Percentiles rank a stretch among this genome's conserved stretches.
Evolutionary conservation across 2,888 invertebrate genomes (phyloP).

Genomic region (Agrotis segetum): DNA sequence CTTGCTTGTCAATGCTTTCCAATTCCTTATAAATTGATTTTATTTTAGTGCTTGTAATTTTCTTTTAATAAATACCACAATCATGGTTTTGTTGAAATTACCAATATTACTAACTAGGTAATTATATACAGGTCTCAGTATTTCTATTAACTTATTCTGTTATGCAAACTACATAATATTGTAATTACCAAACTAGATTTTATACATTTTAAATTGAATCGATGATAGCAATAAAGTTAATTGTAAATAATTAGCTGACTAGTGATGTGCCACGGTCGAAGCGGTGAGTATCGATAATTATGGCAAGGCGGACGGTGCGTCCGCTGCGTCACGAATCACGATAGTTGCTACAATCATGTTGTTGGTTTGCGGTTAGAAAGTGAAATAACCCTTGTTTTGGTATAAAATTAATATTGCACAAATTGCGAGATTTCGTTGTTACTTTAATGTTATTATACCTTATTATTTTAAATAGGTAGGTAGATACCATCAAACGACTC

Average conservation of each 20-base stretch:
- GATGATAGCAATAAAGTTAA: conserved; percentile 33
- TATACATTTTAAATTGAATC: conserved; percentile 26
- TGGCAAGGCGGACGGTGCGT: conserved; percentile 55
- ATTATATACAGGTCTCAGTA: background rate
- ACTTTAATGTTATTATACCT: conserved; percentile 53
- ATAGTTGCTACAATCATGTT: conserved; percentile 70
- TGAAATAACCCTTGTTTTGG: conserved; percentile 75
- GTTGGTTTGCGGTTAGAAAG: conserved; percentile 83
- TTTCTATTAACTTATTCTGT: background rate
- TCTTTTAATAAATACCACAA: conserved; percentile 39
- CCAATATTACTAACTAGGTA: conserved; percentile 12
- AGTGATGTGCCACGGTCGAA: conserved; percentile 65
- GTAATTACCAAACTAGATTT: conserved; percentile 35
- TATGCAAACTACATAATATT: background rate
- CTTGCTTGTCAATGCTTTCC: conserved; percentile 61
- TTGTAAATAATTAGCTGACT: conserved; percentile 39
- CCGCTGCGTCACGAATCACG: conserved; percentile 70
- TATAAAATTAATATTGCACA: conserved; percentile 78
- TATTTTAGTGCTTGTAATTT: conserved; percentile 61
- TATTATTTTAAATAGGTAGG: conserved; percentile 37
- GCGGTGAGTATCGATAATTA: conserved; percentile 50
- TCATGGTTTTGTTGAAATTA: conserved; percentile 14
- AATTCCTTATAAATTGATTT: conserved; percentile 63
- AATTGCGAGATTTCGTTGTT: conserved; percentile 68
- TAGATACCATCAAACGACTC: background rate